A percentile compares a stretch with the other conserved stretches of the same genome.
These are phyloP conservation scores for Caprella mutica DNA, from an alignment of 2,888 invertebrate genomes.

Conservation along the genomic window DNA sequence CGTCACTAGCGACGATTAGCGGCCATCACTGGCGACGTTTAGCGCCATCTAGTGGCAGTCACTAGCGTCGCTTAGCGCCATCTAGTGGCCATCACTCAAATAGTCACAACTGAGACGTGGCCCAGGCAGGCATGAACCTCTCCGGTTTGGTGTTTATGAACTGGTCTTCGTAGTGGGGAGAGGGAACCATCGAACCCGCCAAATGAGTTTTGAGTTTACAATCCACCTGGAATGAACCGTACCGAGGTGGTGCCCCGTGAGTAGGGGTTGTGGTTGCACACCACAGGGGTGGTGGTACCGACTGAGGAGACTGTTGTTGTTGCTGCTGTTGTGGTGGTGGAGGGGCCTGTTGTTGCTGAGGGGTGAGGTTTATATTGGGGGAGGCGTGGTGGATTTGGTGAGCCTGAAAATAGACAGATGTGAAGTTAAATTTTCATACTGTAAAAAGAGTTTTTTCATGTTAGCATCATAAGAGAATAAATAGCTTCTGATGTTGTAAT, in stretches of 20 bases:
- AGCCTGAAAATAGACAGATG: too few species aligned
- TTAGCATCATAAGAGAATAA: too few species aligned
- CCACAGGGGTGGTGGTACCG: slow-evolving; percentile 3
- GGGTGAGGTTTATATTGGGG: not conserved
- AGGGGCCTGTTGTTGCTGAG: not conserved
- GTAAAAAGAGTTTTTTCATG: too few species aligned
- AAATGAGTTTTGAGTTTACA: slow-evolving; percentile 32
- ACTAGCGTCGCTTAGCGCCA: too few species aligned
- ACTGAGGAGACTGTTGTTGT: not conserved
- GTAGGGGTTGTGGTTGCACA: not conserved
- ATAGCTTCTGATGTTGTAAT: slow-evolving; percentile 20
- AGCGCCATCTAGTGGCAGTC: too few species aligned
- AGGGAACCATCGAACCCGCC: slow-evolving; percentile 25
- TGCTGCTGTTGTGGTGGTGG: not conserved
- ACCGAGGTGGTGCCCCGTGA: slow-evolving; percentile 9
- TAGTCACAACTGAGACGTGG: slow-evolving; percentile 34
- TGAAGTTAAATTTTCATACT: too few species aligned
- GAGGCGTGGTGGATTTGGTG: not conserved
- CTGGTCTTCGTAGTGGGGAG: slow-evolving; percentile 32
- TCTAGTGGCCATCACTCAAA: not conserved
- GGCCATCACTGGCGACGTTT: too few species aligned
- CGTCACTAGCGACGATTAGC: too few species aligned
- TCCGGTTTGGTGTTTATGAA: slow-evolving; percentile 30
- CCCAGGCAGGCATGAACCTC: slow-evolving; percentile 32
- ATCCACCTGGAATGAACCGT: slow-evolving; percentile 29